Base-by-base conservation (phyloP, 37 sponge, comb jelly and placozoan genomes). In the Cladorhizidae sp. region DNA sequence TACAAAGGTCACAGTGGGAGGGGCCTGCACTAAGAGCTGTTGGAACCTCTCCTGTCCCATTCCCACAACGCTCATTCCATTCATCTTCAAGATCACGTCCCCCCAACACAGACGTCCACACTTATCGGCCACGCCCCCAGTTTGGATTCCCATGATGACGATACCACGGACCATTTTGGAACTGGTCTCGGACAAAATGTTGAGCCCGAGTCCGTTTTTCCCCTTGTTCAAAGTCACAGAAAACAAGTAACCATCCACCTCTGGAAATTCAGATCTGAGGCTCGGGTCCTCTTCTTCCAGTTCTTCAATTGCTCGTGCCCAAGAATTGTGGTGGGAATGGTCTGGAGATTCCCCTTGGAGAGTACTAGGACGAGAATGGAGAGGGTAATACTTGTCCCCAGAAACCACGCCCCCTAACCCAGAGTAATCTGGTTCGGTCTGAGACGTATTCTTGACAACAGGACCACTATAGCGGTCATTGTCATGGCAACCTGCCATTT, bases 31-130 rank as follows among this genome's bases (percentile, higher is more conserved):
- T 43, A 95, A 67, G 50, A 92, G 64, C 40, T 81, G 55, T 22
- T 79, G 64, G 8, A 90, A 89, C 52, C 85, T 49, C 40, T 77
- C 31, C 26, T 92, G 85, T 14, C 71, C 81, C 84, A 79, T 82
- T 0, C 91, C 94, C 62, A 88, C 28, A 22, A 93, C 77, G 54
- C 40, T 63, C 18, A 57, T 64, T 20, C 87, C 86, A 64, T 95
- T 92, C 55, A 95, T 89, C 75, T 94, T 79, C 29, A 94, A 65
- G 62, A 94, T 90, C 57, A 81, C 82, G 50, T 95, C 95, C 2
- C 95, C 95, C 64, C 72, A 74, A 64, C 81, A 82, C 21, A 95
- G 62, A 57, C 73, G 79, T 31, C 83, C 83, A 41, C 79, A 64
- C 23, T 51, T 15, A 35, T 86, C 95, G 0, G 95, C 95, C 50